Evolutionary conservation across 1,140 invertebrate species (phyloP).

Genomic region (Dreissena polymorpha): DNA sequence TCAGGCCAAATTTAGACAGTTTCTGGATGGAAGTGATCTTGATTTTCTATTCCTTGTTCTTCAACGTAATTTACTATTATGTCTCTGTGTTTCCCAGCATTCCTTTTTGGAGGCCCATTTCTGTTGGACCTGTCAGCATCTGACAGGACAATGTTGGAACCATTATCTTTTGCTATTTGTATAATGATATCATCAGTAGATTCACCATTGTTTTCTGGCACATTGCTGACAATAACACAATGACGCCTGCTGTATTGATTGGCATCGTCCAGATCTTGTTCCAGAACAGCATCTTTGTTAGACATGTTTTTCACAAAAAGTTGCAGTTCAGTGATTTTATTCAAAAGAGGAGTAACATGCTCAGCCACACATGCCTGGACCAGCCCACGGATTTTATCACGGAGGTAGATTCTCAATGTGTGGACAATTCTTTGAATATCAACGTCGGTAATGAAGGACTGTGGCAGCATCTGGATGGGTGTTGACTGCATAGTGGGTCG

Average conservation of each 20-base stretch:
- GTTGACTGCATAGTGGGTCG: too few species aligned
- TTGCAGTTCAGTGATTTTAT: neutral
- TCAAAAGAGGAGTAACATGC: neutral
- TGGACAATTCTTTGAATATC: neutral
- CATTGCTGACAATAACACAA: neutral
- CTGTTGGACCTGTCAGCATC: slow-evolving; percentile 23
- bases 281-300: slow-evolving; percentile 9
- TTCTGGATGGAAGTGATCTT: neutral
- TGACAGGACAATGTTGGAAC: neutral
- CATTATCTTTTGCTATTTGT: slow-evolving; percentile 4
- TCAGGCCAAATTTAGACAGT: neutral
- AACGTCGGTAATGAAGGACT: neutral
- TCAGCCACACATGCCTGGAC: neutral
- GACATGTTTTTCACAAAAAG: neutral
- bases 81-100: slow-evolving; percentile 9
- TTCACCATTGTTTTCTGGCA: neutral
- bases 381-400: neutral
- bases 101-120: neutral
- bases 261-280: neutral
- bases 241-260: slow-evolving; percentile 15
- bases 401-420: neutral
- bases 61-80: slow-evolving; percentile 8
- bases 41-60: neutral
- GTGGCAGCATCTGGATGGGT: neutral
- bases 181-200: slow-evolving; percentile 9